Evolutionary conservation across 2,888 invertebrate genomes (phyloP), one percentile per base, ranked within the genome.

Genomic region (Thecophora atra): DNA sequence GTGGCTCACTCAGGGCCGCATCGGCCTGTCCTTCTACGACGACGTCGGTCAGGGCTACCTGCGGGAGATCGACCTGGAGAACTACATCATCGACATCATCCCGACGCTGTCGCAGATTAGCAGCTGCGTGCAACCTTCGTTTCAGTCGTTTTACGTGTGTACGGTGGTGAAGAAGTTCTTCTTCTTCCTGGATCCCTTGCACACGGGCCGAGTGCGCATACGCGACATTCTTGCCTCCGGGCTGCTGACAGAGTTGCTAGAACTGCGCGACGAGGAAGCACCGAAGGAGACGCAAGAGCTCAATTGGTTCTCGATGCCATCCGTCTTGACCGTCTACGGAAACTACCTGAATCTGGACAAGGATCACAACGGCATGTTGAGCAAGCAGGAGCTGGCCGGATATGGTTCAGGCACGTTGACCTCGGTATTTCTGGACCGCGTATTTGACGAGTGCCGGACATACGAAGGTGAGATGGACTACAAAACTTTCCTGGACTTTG

Each of bases 381-480:
- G 94, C 83, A 94, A 95, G 83, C 90, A 93, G 71, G 98, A 98
- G 86, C 87, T 98, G 63, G 92, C 94, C 5, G 93, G 93, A 1
- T 96, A 94, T 85, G 97, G 96, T 0, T 95, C 96, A 0, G 97
- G 97, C 3, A 96, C 96, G 0, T 86, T 98, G 13, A 98, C 98
- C 0, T 90, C 92, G 58, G 94, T 95, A 0, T 99, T 98, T 86
- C 89, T 98, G 3, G 94, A 96, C 80, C 89, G 97, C 51, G 95
- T 98, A 0, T 98, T 97, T 87, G 96, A 98, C 84, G 97, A 97
- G 81, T 97, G 96, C 81, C 89, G 97, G 4, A 98, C 98, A 0
- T 98, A 97, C 84, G 95, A 96, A 78, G 95, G 94, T 0, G 95
- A 96, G 87, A 96, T 96, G 94, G 98, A 99, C 87, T 99, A 98